A percentile compares a stretch with the other conserved stretches of the same genome.
Conservation (phyloP, 2,888 invertebrate genomes). For the Drosophila hamatofila region DNA sequence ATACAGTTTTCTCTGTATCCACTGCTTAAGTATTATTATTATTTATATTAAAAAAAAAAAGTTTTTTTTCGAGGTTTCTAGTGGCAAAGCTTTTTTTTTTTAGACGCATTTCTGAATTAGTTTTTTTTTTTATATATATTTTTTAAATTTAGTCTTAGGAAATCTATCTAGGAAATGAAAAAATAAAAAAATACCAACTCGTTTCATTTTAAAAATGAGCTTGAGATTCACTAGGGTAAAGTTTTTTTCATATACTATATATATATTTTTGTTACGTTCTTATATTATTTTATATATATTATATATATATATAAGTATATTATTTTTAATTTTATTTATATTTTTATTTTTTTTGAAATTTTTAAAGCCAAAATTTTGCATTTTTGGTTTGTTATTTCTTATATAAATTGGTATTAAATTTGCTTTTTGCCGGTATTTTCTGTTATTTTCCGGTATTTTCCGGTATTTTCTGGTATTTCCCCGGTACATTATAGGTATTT, state of each 20-base stretch:
- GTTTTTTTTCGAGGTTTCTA: constrained; percentile 35
- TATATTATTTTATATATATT: constrained; percentile 23
- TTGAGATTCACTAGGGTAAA: constrained; percentile 36
- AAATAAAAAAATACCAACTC: constrained; percentile 30
- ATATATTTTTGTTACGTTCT: background rate
- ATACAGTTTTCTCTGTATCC: background rate
- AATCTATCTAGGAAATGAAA: constrained; percentile 47
- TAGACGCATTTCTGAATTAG: constrained; percentile 25
- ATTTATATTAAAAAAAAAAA: constrained; percentile 17
- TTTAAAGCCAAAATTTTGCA: constrained; percentile 68
- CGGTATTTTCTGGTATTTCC: no score
- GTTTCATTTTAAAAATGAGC: constrained; percentile 51
- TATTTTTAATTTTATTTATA: constrained; percentile 25
- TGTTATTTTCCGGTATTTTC: no score
- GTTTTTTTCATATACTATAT: constrained; percentile 7
- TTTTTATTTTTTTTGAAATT: constrained; percentile 30
- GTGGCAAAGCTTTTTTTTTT: constrained; percentile 51
- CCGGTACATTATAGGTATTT: background rate
- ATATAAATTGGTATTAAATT: constrained; percentile 31
- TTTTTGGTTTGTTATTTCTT: constrained; percentile 52
- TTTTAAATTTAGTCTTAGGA: constrained; percentile 2
- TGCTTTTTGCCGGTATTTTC: no score
- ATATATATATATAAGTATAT: background rate
- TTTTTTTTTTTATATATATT: background rate
- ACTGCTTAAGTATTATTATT: background rate